These are phyloP conservation scores for Enteromius radiatus DNA, from an alignment of 2,797 vertebrate genomes.

Conservation along the genomic window DNA sequence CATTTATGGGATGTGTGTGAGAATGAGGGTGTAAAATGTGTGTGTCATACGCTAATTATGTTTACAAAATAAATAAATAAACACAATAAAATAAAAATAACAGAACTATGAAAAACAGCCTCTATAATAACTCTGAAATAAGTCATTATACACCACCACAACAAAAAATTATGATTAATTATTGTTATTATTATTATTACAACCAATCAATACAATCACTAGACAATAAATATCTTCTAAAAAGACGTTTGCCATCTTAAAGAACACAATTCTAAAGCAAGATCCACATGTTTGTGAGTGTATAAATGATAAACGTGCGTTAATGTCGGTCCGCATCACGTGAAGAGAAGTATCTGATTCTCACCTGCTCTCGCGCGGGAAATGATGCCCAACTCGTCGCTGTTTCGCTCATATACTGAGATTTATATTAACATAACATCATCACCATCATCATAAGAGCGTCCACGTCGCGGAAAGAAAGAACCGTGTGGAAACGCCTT, in stretches of 20 bases:
- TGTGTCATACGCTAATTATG: not conserved
- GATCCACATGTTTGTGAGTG: not conserved
- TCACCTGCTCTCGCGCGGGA: conserved; percentile 39
- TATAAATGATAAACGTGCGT: not conserved
- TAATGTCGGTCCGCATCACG: not conserved
- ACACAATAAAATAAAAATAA: not conserved
- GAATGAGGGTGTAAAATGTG: not conserved
- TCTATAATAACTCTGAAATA: not conserved
- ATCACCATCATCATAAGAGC: conserved; percentile 46
- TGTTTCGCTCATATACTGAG: conserved; percentile 1
- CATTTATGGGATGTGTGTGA: not conserved
- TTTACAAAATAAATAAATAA: not conserved
- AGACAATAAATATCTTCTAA: not conserved
- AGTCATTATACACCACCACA: not conserved
- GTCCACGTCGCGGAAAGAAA: conserved; percentile 71
- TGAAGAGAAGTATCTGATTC: not conserved
- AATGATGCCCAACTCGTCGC: not conserved
- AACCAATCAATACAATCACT: not conserved
- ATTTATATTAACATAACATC: conserved; percentile 30
- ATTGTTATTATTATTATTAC: not conserved
- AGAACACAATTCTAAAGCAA: not conserved
- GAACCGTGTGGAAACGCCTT: conserved; percentile 62
- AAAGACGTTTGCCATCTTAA: not conserved
- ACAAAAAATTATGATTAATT: not conserved
- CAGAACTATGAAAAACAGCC: not conserved